Conservation (phyloP, 2,113 vertebrate genomes). For the Beaufortia kweichowensis region DNA sequence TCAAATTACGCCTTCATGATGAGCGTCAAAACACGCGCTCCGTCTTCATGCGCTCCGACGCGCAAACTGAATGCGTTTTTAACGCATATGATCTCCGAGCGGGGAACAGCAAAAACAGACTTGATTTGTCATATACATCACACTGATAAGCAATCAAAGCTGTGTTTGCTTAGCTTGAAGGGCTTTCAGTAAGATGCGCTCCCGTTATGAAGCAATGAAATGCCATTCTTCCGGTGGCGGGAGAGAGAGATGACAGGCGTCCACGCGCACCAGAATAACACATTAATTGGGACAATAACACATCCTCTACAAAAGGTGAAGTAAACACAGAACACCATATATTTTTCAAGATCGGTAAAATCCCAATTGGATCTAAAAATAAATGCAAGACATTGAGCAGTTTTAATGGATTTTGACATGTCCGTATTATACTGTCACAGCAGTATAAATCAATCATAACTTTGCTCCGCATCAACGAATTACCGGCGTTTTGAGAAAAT, state of each 20-base stretch:
- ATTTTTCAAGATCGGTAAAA: constrained; percentile 99
- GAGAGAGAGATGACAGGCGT: constrained; percentile 90
- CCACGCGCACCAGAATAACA: constrained; percentile 98
- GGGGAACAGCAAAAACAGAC: constrained; percentile 56
- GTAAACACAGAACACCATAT: constrained; percentile 99
- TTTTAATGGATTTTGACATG: constrained; percentile 99
- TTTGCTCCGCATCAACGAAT: constrained; percentile 95
- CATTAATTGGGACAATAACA: constrained; percentile 99
- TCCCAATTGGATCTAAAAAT: constrained; percentile 99
- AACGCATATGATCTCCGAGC: constrained; percentile 70
- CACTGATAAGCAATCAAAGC: constrained; percentile 77
- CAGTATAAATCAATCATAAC: constrained; percentile 99
- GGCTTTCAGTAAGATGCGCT: constrained; percentile 68
- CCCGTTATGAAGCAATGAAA: constrained; percentile 84
- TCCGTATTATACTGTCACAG: constrained; percentile 99
- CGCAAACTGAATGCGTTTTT: constrained; percentile 72
- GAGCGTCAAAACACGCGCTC: constrained; percentile 62
- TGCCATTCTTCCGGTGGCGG: constrained; percentile 68
- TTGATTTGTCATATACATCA: constrained; percentile 68
- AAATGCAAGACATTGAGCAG: constrained; percentile 99
- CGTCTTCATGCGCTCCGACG: constrained; percentile 55
- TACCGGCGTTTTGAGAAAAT: constrained; percentile 98
- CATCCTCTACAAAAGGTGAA: constrained; percentile 99
- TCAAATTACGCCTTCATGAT: constrained; percentile 69
- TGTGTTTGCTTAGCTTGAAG: constrained; percentile 69